Conservation (phyloP, 2,113 vertebrate species). For the cat (Felis catus) region DNA sequence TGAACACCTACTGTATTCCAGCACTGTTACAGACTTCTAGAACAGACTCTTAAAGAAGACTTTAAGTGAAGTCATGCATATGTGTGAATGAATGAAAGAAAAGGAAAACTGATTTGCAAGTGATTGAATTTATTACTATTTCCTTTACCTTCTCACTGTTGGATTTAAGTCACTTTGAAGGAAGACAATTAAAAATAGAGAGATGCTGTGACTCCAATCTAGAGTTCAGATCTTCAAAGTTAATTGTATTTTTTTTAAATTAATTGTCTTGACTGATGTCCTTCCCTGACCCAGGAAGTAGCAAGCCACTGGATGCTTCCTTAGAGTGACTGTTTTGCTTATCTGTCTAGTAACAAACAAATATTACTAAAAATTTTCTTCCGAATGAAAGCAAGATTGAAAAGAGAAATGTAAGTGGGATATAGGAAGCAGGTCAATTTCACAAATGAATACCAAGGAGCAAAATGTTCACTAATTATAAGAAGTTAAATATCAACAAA, state of each 20-base stretch:
- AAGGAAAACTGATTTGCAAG: neutral
- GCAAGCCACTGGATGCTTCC: neutral
- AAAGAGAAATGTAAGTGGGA: neutral
- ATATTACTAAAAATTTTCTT: neutral
- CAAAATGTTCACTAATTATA: neutral
- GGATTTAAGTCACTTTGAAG: neutral
- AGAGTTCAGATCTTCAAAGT: neutral
- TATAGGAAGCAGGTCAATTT: neutral
- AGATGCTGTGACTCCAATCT: neutral
- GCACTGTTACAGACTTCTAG: neutral
- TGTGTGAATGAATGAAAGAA: neutral
- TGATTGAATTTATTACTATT: neutral
- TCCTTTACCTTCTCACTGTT: neutral
- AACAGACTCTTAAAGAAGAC: neutral
- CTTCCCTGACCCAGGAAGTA: neutral
- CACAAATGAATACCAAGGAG: neutral
- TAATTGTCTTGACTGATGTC: neutral
- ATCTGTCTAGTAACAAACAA: neutral
- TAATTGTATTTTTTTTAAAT: neutral
- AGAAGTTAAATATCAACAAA: neutral
- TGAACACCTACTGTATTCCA: neutral
- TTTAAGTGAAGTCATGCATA: neutral
- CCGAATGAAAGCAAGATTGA: neutral
- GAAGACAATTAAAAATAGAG: neutral
- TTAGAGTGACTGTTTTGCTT: neutral